These are phyloP conservation scores for Aegotheles bennettii DNA, from an alignment of 2,113 vertebrate species.

Conservation along the genomic window DNA sequence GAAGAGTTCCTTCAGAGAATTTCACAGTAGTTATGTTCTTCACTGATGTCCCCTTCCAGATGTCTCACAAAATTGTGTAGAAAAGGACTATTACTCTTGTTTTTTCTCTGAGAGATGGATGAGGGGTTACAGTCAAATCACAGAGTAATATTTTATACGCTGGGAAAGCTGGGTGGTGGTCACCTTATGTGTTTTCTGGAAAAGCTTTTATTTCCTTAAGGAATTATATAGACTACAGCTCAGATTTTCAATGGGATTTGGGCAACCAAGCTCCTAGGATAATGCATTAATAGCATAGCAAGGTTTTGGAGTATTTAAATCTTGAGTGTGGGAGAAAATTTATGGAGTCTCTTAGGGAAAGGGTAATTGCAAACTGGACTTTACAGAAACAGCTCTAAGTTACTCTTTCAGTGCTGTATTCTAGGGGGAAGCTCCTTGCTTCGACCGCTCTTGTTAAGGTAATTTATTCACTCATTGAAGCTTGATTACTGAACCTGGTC, in stretches of 20 bases:
- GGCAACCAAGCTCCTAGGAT: background rate
- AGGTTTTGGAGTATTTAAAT: background rate
- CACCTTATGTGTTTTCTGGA: background rate
- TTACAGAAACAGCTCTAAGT: background rate
- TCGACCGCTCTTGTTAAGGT: background rate
- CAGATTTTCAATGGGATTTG: background rate
- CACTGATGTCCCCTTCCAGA: background rate
- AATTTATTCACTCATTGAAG: background rate
- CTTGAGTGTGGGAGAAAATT: background rate
- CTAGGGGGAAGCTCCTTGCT: background rate
- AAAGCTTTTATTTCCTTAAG: background rate
- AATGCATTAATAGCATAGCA: background rate
- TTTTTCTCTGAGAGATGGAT: background rate
- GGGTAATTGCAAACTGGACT: background rate
- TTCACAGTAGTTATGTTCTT: background rate
- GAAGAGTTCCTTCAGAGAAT: background rate
- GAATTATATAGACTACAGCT: background rate
- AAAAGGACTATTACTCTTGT: background rate
- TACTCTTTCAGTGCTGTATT: background rate
- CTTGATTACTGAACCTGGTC: slow-evolving; percentile 19
- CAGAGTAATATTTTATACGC: background rate
- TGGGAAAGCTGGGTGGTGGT: background rate
- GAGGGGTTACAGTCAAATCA: background rate
- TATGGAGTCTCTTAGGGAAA: background rate
- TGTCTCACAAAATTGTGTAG: background rate